phyloP scores from a whole-genome alignment of 2,888 invertebrate genomes.

The Sminthurides aquaticus region DNA sequence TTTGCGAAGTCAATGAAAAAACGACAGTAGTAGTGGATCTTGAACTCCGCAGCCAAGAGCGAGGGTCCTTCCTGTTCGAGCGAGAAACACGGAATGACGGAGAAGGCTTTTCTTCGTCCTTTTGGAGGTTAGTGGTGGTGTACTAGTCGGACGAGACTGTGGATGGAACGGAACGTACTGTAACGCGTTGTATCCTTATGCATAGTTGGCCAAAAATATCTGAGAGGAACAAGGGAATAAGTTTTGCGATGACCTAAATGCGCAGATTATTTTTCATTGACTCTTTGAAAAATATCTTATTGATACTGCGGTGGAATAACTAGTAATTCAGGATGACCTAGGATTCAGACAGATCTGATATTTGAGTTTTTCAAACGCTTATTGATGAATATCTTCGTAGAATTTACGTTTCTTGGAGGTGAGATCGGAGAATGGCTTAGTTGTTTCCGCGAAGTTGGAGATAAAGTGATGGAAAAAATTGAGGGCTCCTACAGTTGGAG shows the following conservation, averaged over 20 bases:
- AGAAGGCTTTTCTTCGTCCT: too few species aligned
- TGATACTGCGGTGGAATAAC: neutral
- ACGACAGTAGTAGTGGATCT: too few species aligned
- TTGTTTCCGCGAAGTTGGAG: constrained; percentile 2
- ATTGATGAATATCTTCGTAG: neutral
- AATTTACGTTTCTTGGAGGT: constrained; percentile 2
- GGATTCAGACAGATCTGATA: neutral
- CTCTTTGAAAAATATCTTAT: neutral
- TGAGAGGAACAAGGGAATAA: neutral
- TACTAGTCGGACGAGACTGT: too few species aligned
- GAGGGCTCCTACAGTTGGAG: constrained; percentile 13
- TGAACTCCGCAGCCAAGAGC: too few species aligned
- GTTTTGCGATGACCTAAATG: neutral
- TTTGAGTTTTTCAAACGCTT: neutral
- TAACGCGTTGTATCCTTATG: neutral
- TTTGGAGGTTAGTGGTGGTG: too few species aligned
- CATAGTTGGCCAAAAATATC: neutral
- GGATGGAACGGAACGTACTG: too few species aligned
- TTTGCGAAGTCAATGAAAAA: too few species aligned
- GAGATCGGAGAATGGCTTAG: constrained; percentile 11
- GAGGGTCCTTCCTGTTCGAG: too few species aligned
- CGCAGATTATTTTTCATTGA: neutral
- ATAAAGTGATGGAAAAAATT: constrained; percentile 30
- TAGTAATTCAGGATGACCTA: neutral
- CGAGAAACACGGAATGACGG: too few species aligned